A percentile compares a stretch with the other conserved stretches of the same genome.
Evolutionary conservation across 2,113 vertebrate genomes (phyloP).

Genomic region (Eurypyga helias): DNA sequence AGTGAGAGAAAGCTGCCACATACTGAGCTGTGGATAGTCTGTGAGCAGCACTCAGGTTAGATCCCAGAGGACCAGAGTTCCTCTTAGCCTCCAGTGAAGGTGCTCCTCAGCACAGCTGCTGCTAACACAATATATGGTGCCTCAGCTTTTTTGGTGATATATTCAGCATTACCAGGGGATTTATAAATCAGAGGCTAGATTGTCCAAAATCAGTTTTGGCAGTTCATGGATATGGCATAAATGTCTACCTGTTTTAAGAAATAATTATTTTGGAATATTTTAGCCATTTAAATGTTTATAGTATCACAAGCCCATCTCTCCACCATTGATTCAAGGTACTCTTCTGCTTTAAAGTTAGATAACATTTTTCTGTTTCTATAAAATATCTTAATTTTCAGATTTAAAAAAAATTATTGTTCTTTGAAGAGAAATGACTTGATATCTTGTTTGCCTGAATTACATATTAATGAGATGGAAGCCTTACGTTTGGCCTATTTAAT

Average conservation of each 20-base stretch:
- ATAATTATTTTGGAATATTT: neutral
- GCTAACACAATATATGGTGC: no score
- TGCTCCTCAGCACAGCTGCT: neutral
- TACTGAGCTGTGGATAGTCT: neutral
- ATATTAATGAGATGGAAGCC: neutral
- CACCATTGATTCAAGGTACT: neutral
- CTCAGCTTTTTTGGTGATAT: neutral
- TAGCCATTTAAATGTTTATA: neutral
- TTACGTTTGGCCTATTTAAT: neutral
- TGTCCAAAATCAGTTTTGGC: neutral
- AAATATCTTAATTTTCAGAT: neutral
- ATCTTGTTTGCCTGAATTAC: neutral
- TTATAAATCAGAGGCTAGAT: neutral
- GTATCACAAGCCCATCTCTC: neutral
- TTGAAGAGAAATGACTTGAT: neutral
- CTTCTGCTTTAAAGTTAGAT: neutral
- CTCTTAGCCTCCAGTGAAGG: neutral
- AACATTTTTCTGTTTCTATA: neutral
- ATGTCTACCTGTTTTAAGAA: neutral
- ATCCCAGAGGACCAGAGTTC: neutral
- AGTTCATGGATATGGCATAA: neutral
- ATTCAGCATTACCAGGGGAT: neutral
- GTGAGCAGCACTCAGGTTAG: neutral
- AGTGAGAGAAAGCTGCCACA: neutral
- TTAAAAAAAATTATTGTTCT: neutral